Evolutionary conservation across 1,140 invertebrate species (phyloP).

Genomic region (Cydia strobilella): DNA sequence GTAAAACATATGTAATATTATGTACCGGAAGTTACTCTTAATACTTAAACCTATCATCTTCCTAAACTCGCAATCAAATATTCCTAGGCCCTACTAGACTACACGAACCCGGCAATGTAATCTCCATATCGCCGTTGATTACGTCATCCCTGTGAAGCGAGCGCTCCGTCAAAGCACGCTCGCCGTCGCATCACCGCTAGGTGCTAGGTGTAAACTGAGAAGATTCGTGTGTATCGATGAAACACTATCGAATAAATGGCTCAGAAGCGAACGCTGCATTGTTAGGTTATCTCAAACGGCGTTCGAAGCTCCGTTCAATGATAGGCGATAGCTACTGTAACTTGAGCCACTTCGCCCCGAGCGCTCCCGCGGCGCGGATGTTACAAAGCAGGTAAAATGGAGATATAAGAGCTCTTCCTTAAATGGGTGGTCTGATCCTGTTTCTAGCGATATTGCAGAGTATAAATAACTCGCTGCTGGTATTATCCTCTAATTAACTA

Average conservation of each 20-base stretch:
- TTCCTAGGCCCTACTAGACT: not conserved
- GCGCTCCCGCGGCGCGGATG: not conserved
- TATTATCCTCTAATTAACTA: conserved; percentile 26
- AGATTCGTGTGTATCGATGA: conserved; percentile 50
- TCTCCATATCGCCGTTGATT: conserved; percentile 19
- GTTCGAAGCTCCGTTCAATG: conserved; percentile 43
- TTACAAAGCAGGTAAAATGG: conserved; percentile 4
- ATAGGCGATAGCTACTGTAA: conserved; percentile 53
- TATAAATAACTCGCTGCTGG: not conserved
- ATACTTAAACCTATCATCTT: not conserved
- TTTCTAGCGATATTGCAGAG: conserved; percentile 11
- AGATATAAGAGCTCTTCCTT: conserved; percentile 49
- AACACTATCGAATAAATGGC: conserved; percentile 64
- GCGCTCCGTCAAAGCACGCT: not conserved
- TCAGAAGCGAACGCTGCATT: conserved; percentile 59
- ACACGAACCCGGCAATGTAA: not conserved
- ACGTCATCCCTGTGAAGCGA: conserved; percentile 7
- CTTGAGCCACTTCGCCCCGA: conserved; percentile 46
- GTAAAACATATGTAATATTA: too few relatives aligned
- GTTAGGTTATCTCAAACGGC: conserved; percentile 64
- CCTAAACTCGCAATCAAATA: conserved; percentile 11
- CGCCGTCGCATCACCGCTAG: conserved; percentile 41
- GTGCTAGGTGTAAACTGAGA: conserved; percentile 41
- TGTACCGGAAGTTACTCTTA: not conserved
- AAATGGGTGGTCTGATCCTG: conserved; percentile 40